Evolutionary conservation across 2,797 vertebrate genomes (phyloP), one percentile per base, ranked within the genome.

Genomic region (Poecilia gillii): DNA sequence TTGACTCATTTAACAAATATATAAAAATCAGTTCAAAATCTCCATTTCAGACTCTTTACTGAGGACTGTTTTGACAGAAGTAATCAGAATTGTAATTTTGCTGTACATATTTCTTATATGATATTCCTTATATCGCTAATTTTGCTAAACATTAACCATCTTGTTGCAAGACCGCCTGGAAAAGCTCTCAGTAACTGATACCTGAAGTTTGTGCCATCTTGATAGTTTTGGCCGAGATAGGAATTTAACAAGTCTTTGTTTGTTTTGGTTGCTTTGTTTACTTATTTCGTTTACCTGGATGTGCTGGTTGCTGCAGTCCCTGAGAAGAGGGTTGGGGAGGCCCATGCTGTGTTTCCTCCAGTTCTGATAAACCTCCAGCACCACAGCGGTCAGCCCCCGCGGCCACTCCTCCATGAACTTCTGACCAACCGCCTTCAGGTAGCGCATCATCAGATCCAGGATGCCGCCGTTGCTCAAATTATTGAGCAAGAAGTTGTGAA

Each of bases 271-370:
- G 20, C 2, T 53, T 25, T 9, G 20, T 51, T 9, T 53, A 25
- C 16, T 59, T 36, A 57, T 39, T 84, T 92, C 23, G 49, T 31
- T 85, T 92, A 99, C 98, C 96, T 91, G 95, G 80, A 99, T 97
- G 91, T 99, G 98, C 71, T 95, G 92, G 86, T 96, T 95, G 86
- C 95, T 98, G 75, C 97, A 98, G 89, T 99, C 98, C 45, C 97
- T 94, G 36, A 99, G 95, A 39, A 99, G 90, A 0, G 98, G 98
- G 85, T 98, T 99, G 73, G 99, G 99, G 70, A 99, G 96, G 57
- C 97, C 98, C 1, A 95, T 95, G 84, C 97, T 99, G 73, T 99
- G 97, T 83, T 97, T 96, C 82, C 99, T 97, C 99, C 99, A 99
- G 92, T 85, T 96, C 86, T 96, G 95, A 83, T 98, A 96, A 80